Evolutionary conservation across 1,140 invertebrate species (phyloP).

Genomic region (Drosophila bifasciata): DNA sequence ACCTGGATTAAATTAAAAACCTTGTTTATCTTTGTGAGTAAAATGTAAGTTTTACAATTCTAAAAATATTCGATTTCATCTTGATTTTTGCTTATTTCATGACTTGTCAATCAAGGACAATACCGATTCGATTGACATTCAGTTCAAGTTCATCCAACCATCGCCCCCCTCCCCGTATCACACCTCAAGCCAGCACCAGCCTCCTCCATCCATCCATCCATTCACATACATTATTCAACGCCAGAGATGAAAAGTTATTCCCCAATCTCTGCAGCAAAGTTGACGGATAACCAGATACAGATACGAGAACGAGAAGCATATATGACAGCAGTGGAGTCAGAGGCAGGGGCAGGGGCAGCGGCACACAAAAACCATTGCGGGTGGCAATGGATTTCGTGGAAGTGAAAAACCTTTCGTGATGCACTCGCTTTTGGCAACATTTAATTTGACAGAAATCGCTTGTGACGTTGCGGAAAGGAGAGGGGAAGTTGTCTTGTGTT

Average conservation of each 20-base stretch:
- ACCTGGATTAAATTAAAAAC: not conserved
- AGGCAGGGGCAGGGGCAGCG: constrained; percentile 12
- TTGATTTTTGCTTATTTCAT: constrained; percentile 6
- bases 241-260: constrained; percentile 29
- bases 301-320: not conserved
- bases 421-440: constrained; percentile 18
- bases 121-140: constrained; percentile 43
- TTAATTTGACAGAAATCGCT: constrained; percentile 1
- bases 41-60: not conserved
- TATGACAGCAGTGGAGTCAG: constrained; percentile 11
- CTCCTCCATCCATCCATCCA: too few relatives aligned
- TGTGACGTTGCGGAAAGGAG: constrained; percentile 1
- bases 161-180: not conserved
- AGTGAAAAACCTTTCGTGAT: constrained; percentile 26
- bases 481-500: constrained; percentile 23
- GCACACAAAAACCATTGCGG: constrained; percentile 5
- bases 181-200: constrained; percentile 15
- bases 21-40: not conserved
- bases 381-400: constrained; percentile 42
- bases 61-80: not conserved
- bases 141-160: constrained; percentile 32
- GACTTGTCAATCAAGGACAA: constrained; percentile 37
- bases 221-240: constrained; percentile 48
- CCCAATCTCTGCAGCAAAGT: constrained; percentile 3
- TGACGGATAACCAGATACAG: constrained; percentile 28